Conservation (phyloP, 30 jellyfish, hydroid and myxozoan genomes). For the Chironex yamaguchii region DNA sequence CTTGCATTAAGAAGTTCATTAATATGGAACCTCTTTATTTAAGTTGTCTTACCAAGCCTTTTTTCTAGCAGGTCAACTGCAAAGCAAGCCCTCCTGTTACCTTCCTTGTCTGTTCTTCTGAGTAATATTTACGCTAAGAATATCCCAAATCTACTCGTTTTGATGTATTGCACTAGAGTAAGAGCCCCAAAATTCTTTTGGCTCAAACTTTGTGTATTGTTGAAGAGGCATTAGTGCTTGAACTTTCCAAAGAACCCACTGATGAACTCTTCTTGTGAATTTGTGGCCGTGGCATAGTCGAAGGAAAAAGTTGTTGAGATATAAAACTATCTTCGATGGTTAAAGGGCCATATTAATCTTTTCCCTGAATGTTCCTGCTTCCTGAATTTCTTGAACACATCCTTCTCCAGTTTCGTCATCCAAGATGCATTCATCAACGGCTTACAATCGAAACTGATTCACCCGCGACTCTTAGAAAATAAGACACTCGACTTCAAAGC, state of each 20-base stretch:
- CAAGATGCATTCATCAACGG: too few species aligned
- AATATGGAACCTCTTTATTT: not conserved
- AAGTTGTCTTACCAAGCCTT: not conserved
- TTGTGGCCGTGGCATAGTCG: too few species aligned
- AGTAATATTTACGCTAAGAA: not conserved
- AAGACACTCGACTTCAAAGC: too few species aligned
- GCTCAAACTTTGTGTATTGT: too few species aligned
- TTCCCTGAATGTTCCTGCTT: not conserved
- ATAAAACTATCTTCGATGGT: too few species aligned
- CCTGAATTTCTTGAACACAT: slow-evolving; percentile 1
- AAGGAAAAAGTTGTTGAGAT: too few species aligned
- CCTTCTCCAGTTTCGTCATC: not conserved
- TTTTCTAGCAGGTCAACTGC: slow-evolving; percentile 6
- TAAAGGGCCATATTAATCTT: not conserved
- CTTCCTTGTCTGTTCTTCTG: slow-evolving; percentile 6
- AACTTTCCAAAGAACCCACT: too few species aligned
- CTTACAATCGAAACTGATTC: too few species aligned
- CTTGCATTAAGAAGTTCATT: not conserved
- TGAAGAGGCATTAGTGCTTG: too few species aligned
- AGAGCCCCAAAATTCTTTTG: not conserved
- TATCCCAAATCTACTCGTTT: not conserved
- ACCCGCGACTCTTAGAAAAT: too few species aligned
- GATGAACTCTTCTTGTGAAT: too few species aligned
- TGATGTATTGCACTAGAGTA: not conserved
- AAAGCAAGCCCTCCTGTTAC: not conserved